A percentile compares a stretch with the other conserved stretches of the same genome.
Conservation (phyloP, 2,797 vertebrate species). For the Syngnathus rostellatus region DNA sequence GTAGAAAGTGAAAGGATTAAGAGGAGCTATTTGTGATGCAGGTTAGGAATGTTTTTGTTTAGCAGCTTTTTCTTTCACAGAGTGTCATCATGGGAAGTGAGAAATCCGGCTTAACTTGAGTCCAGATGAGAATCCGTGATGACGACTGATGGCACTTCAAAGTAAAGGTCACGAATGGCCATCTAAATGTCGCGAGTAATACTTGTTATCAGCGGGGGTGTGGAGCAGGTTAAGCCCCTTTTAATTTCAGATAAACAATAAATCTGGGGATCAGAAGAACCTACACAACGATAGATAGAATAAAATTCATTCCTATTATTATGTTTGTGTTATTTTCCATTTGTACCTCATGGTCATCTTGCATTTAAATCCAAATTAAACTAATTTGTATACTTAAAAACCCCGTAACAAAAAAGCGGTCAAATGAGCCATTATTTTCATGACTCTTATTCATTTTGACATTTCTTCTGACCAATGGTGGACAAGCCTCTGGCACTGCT, state of each 20-base stretch:
- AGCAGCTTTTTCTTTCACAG: constrained; percentile 22
- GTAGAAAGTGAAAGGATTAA: constrained; percentile 35
- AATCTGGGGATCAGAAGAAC: background rate
- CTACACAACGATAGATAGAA: too few relatives aligned
- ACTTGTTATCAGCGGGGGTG: constrained; percentile 30
- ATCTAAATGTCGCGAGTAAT: constrained; percentile 41
- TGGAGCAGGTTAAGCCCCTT: background rate
- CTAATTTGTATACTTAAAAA: constrained; percentile 30
- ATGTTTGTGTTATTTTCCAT: background rate
- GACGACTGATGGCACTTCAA: constrained; percentile 53
- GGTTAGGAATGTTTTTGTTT: constrained; percentile 33
- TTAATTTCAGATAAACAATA: constrained; percentile 6
- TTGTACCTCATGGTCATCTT: constrained; percentile 21
- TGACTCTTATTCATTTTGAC: constrained; percentile 9
- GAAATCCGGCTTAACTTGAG: constrained; percentile 47
- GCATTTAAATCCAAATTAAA: constrained; percentile 16
- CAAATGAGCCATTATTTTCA: constrained; percentile 33
- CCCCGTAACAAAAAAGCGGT: constrained; percentile 32
- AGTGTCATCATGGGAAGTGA: constrained; percentile 49
- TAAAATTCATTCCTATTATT: background rate
- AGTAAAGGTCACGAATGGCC: constrained; percentile 51
- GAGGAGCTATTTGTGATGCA: constrained; percentile 25
- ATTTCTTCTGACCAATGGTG: constrained; percentile 40
- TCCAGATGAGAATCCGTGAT: constrained; percentile 45
- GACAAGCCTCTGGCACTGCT: constrained; percentile 41